Evolutionary conservation across 1,140 invertebrate genomes (phyloP).

Genomic region (Euwallacea similis): DNA sequence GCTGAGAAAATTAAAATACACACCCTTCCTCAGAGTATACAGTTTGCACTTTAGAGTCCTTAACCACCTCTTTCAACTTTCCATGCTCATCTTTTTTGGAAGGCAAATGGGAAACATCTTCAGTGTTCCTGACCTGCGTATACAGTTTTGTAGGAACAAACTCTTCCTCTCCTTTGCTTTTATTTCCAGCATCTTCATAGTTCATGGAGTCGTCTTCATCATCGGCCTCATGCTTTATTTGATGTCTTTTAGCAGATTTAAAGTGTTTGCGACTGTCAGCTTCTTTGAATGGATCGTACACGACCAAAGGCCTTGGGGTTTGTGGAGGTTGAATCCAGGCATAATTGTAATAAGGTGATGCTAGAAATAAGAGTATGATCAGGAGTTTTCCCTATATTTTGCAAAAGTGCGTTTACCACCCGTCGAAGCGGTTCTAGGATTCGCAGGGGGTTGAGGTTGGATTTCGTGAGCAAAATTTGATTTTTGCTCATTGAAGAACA

Average conservation of each 20-base stretch:
- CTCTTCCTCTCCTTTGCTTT: constrained; percentile 51
- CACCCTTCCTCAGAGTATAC: constrained; percentile 74
- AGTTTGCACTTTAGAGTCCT: constrained; percentile 70
- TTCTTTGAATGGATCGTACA: constrained; percentile 34
- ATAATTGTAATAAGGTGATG: background rate
- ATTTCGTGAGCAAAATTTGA: constrained; percentile 28
- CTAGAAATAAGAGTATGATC: background rate
- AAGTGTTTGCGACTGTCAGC: background rate
- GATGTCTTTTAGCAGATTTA: background rate
- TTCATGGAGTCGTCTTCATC: constrained; percentile 1
- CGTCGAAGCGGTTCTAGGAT: too few species aligned
- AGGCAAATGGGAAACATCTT: constrained; percentile 64
- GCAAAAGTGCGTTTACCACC: too few species aligned
- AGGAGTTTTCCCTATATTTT: too few species aligned
- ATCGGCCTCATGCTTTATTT: background rate
- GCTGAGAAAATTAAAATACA: constrained; percentile 1
- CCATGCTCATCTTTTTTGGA: constrained; percentile 57
- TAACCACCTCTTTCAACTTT: constrained; percentile 66
- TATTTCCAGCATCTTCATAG: too few species aligned
- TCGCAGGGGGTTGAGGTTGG: background rate
- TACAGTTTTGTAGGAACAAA: constrained; percentile 70
- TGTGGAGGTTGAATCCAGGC: constrained; percentile 10
- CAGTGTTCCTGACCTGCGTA: constrained; percentile 66
- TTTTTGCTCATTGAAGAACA: constrained; percentile 42
- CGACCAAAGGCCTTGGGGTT: constrained; percentile 10